Evolutionary conservation across 2,113 vertebrate genomes (phyloP).

Genomic region (Ondatra zibethicus): DNA sequence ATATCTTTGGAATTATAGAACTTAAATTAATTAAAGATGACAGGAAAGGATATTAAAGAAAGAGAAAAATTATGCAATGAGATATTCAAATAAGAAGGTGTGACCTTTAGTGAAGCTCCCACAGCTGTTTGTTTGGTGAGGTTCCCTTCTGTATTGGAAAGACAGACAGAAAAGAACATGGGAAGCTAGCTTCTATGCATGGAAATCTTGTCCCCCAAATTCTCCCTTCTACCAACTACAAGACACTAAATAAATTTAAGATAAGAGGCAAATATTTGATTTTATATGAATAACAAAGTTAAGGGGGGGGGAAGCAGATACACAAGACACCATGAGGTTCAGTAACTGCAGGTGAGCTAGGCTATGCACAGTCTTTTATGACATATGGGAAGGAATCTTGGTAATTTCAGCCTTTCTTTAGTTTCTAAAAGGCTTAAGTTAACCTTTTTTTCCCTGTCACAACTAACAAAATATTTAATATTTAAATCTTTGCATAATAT

Average conservation of each 20-base stretch:
- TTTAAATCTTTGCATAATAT: constrained; percentile 45
- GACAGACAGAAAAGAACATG: background rate
- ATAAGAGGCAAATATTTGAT: background rate
- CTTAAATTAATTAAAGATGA: too few species aligned
- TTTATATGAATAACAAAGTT: background rate
- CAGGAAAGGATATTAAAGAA: background rate
- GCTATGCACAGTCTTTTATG: background rate
- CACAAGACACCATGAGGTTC: background rate
- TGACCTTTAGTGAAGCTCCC: background rate
- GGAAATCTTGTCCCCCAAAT: background rate
- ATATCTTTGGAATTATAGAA: too few species aligned
- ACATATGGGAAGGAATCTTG: background rate
- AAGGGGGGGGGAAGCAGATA: background rate
- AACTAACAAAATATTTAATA: constrained; percentile 57
- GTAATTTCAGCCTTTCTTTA: constrained; percentile 1
- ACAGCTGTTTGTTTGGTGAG: background rate
- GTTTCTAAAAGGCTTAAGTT: constrained; percentile 36
- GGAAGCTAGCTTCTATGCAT: background rate
- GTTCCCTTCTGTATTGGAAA: background rate
- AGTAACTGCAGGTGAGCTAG: background rate
- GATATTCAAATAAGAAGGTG: background rate
- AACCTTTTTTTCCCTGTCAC: constrained; percentile 25
- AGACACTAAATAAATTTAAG: background rate
- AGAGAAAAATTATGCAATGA: background rate
- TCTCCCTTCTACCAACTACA: background rate